A percentile compares a stretch with the other conserved stretches of the same genome.
Evolutionary conservation across 2,797 vertebrate genomes (phyloP).

Genomic region (Hemibagrus guttatus): DNA sequence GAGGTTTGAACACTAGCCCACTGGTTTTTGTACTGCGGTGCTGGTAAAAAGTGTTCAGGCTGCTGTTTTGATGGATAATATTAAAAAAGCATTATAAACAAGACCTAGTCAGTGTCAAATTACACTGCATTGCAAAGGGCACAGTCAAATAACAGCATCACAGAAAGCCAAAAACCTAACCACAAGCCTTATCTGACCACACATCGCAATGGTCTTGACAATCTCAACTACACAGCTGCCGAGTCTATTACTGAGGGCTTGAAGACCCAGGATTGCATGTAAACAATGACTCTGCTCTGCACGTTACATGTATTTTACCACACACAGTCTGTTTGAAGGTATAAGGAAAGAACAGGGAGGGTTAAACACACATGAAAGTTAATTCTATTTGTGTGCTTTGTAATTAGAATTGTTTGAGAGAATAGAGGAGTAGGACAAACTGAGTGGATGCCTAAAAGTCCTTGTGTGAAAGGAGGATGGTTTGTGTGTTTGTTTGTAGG

Average conservation of each 20-base stretch:
- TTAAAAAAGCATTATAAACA: not conserved
- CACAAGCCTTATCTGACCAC: not conserved
- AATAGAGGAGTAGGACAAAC: not conserved
- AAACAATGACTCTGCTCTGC: conserved; percentile 7
- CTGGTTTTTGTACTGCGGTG: not conserved
- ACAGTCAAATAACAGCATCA: not conserved
- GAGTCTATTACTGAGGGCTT: not conserved
- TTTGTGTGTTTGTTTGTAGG: conserved; percentile 6
- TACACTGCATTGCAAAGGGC: not conserved
- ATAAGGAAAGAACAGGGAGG: not conserved
- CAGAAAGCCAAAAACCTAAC: not conserved
- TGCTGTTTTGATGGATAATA: not conserved
- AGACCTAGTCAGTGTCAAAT: not conserved
- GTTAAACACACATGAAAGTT: conserved; percentile 30
- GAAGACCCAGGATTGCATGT: conserved; percentile 8
- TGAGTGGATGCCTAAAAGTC: conserved; percentile 8
- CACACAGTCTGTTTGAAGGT: conserved; percentile 41
- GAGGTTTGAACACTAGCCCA: not conserved
- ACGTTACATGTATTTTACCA: conserved; percentile 21
- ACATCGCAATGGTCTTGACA: not conserved
- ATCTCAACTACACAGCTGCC: not conserved
- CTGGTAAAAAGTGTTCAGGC: not conserved
- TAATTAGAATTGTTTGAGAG: conserved; percentile 22
- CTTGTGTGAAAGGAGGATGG: not conserved
- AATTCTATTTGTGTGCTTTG: conserved; percentile 10